Percentiles rank a stretch among this genome's conserved stretches.
These are phyloP conservation scores for Spinibarbus caldwelli DNA, from an alignment of 2,797 vertebrate species.

Conservation along the genomic window DNA sequence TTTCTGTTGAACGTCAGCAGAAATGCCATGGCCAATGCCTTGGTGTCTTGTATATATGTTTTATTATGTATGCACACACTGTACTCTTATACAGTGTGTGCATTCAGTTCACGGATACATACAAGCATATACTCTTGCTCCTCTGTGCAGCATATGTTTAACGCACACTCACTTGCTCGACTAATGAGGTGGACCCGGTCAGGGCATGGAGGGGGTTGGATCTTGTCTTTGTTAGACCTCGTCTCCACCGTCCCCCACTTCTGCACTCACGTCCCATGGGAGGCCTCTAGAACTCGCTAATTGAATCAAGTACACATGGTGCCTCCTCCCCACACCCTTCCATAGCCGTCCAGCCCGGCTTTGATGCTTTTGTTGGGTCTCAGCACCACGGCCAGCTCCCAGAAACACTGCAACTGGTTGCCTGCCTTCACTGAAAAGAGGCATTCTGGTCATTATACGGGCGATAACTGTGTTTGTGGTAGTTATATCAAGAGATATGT, in stretches of 20 bases:
- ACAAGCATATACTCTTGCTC: conserved; percentile 42
- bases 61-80: not conserved
- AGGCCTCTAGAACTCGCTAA: conserved; percentile 85
- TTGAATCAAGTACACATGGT: conserved; percentile 89
- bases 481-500: not conserved
- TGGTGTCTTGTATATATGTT: not conserved
- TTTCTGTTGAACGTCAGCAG: not conserved
- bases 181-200: conserved; percentile 82
- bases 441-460: conserved; percentile 42
- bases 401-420: conserved; percentile 71
- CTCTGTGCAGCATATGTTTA: conserved; percentile 59
- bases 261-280: conserved; percentile 80
- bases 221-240: conserved; percentile 88
- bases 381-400: conserved; percentile 75
- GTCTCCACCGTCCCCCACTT: conserved; percentile 70
- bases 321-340: conserved; percentile 69
- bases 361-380: conserved; percentile 75
- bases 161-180: conserved; percentile 77
- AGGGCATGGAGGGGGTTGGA: conserved; percentile 67
- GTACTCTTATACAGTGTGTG: not conserved
- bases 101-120: not conserved
- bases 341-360: conserved; percentile 63
- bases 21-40: not conserved
- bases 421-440: conserved; percentile 63
- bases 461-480: not conserved